Conservation (phyloP, 2,113 vertebrate species). For the Gorsachius goisagi region DNA sequence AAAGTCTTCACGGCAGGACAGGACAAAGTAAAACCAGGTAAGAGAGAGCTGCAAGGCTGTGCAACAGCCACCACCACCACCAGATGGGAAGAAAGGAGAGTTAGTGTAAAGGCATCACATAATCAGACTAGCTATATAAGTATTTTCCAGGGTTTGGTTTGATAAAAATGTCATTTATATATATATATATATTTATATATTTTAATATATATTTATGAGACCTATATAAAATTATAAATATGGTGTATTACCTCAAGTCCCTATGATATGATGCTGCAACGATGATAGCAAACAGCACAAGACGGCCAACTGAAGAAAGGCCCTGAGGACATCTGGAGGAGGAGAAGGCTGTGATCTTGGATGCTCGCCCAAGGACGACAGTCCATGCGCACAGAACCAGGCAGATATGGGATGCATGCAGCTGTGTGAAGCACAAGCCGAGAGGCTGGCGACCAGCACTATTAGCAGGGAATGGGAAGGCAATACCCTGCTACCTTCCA, state of each 20-base stretch:
- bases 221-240: not conserved
- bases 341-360: not conserved
- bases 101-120: not conserved
- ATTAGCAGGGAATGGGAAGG: not conserved
- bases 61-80: not conserved
- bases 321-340: not conserved
- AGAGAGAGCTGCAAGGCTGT: not conserved
- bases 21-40: not conserved
- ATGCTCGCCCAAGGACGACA: accelerated
- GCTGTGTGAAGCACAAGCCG: accelerated
- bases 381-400: accelerated
- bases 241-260: not conserved
- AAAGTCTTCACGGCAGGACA: not conserved
- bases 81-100: not conserved
- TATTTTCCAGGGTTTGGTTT: not conserved
- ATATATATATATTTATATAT: no score
- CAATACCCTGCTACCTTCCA: not conserved
- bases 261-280: not conserved
- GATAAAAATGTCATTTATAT: not conserved
- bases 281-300: not conserved
- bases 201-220: not conserved
- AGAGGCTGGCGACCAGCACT: not conserved
- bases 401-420: not conserved
- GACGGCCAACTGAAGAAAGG: not conserved
- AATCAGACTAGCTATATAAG: not conserved